phyloP scores from a whole-genome alignment of 2,797 vertebrate species.

The Phalloptychus januarius region DNA sequence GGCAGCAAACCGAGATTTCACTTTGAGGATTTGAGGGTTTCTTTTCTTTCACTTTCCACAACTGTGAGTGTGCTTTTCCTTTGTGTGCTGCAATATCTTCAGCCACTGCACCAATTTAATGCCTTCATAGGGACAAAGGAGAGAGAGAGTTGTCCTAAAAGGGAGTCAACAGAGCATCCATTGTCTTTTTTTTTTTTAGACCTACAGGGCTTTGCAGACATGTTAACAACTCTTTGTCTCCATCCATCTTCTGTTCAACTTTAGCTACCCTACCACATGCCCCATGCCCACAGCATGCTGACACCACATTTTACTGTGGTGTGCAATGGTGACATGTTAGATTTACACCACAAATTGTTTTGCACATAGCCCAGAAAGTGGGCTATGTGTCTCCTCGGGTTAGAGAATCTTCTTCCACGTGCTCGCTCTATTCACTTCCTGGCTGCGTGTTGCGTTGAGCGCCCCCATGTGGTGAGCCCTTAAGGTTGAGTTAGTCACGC shows the following conservation, averaged over 20 bases:
- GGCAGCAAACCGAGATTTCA: conserved; percentile 50
- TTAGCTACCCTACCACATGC: neutral
- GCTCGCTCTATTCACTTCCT: neutral
- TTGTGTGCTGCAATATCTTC: conserved; percentile 14
- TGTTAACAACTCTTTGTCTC: neutral
- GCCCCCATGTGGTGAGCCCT: no score
- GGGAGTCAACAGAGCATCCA: neutral
- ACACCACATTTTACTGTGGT: neutral
- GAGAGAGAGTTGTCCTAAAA: neutral
- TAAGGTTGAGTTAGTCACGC: no score
- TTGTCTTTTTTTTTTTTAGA: neutral
- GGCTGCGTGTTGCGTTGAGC: neutral
- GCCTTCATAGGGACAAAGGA: neutral
- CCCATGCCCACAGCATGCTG: neutral
- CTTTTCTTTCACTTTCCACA: conserved; percentile 29
- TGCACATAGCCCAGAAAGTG: neutral
- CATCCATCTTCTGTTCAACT: neutral
- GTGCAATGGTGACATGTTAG: neutral
- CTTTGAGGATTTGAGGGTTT: conserved; percentile 36
- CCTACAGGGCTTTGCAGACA: neutral
- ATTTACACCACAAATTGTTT: neutral
- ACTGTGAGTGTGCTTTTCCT: conserved; percentile 13
- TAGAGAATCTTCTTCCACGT: neutral
- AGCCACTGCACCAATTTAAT: conserved; percentile 16
- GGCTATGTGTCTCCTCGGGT: neutral